Base-by-base conservation (phyloP, 2,113 vertebrate species). In the Spilogale gracilis region DNA sequence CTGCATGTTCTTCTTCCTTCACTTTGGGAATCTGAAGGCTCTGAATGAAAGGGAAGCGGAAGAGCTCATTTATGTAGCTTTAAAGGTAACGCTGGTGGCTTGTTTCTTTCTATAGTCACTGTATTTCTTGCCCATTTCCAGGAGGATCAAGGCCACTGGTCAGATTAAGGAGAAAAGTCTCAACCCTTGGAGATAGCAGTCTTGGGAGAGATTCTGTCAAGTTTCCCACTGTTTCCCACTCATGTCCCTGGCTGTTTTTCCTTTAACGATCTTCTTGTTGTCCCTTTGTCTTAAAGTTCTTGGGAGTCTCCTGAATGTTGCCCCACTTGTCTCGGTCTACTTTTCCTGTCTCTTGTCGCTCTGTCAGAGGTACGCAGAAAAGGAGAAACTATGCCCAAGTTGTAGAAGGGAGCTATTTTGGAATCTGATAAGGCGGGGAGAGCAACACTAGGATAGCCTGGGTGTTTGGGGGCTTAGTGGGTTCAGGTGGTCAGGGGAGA, bases 101-200 rank as follows among this genome's bases (percentile, higher is more conserved):
- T 20, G 23, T 95, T 96, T 95, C 67, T 87, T 94, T 92, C 92
- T 84, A 11, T 20, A 96, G 80, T 60, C 80, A 61, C 71, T 2
- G 48, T 23, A 48, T 85, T 63, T 84, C 81, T 83, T 96, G 71
- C 48, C 84, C n/a, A 61, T 56, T 94, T 96, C 18, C 60, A 79
- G 81, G 60, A 45, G 18, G 79, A 84, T 71, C 45, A 95, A 88
- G 69, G 84, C 2, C 23, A 30, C 43, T 58, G 83, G 11, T 79
- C 38, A 76, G 78, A 65, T 91, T 58, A 80, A 71, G 61, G 54
- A 96, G 73, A 61, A 71, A 73, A 32, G 48, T 71, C 17, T 79
- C 9, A 86, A 27, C 38, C 52, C 30, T 90, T 90, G 76, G 50
- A 87, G 76, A 71, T 87, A 69, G 14, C 20, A 30, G 32, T n/a